Evolutionary conservation across 92 coral and sea anemone species (phyloP), one percentile per base, ranked within the genome.

Genomic region (Hydrozoanthus gracilis): DNA sequence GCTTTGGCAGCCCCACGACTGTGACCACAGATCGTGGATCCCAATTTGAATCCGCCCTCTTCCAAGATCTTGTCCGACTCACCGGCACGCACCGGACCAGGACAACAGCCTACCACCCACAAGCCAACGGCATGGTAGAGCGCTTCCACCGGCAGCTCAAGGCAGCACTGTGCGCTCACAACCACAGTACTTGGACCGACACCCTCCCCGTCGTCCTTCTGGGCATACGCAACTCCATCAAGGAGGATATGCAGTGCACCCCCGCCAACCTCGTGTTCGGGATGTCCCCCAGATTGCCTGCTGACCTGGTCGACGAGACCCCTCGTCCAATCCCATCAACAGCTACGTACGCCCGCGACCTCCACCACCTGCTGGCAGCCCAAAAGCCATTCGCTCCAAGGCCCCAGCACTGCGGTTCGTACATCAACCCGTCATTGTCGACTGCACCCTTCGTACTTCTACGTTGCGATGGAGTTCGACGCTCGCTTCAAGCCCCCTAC

Each of bases 231-330:
- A 54, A 12, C 60, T 0, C 60, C 0, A 65, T 51, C 76, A 82
- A 87, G 15, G 51, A 0, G 71, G 86, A 6, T 78, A 58, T 54
- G 69, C 48, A 52, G 12, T 73, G 84, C 83, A 82, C 58, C 76
- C 52, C 76, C 76, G 58, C 58, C 11, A 11, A 52, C 5, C 5
- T 52, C 6, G 58, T 52, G 11, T 52, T 5, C 11, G 58, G 88
- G 51, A 91, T 83, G 18, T 77, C 91, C 2, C 79, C 88, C 39
- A 86, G 89, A 50, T 75, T 91, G 51, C 89, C 89, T 14, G 89
- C 91, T 10, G 86, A 91, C 51, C 88, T 83, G 61, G 58, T 91
- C 77, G 64, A 44, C 73, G n/a, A n/a, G n/a, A n/a, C n/a, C n/a
- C n/a, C n/a, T n/a, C n/a, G n/a, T n/a, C n/a, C n/a, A n/a, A n/a